Evolutionary conservation across 2,888 invertebrate genomes (phyloP), one percentile per base, ranked within the genome.

Genomic region (Hermaeophaga mercurialis): DNA sequence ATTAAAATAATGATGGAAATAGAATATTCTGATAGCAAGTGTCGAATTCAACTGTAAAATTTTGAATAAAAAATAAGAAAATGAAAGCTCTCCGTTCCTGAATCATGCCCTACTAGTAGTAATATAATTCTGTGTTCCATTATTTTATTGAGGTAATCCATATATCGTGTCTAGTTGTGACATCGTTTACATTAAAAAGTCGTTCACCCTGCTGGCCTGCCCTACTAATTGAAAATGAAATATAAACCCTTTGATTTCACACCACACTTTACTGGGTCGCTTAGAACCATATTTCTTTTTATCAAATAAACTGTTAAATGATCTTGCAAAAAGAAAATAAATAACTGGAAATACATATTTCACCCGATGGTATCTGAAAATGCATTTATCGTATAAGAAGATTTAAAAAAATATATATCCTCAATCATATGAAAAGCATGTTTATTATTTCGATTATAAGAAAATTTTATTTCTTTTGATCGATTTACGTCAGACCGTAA

Each of bases 81-180:
- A 8, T 9, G 8, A 36, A 36, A 6, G 2, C 15, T 15, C 36
- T 15, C 36, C 17, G 9, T 17, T 7, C 1, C 36, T 36, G 15
- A 8, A 9, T 17, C 3, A 15, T 36, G 36, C 15, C 36, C 36
- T 36, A 36, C 17, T 36, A 17, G 3, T 3, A 4, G 3, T 3
- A 31, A 11, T 2, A 6, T 33, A 33, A 33, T 8, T 34, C 4
- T 17, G 5, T 36, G 14, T 9, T 36, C 36, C 36, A 36, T 17
- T 8, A 36, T 15, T 17, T 15, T 36, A 36, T 15, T 36, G 36
- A 9, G 15, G 9, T 36, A 36, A 36, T 36, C 36, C 43, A 55
- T 43, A 49, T 43, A 33, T 31, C 36, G 55, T 56, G 56, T 56
- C 44, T 45, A 34, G 44, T 38, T 50, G 56, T 56, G 56, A 50